Evolutionary conservation across 2,888 invertebrate genomes (phyloP), one percentile per base, ranked within the genome.

Genomic region (Monopis laevigella): DNA sequence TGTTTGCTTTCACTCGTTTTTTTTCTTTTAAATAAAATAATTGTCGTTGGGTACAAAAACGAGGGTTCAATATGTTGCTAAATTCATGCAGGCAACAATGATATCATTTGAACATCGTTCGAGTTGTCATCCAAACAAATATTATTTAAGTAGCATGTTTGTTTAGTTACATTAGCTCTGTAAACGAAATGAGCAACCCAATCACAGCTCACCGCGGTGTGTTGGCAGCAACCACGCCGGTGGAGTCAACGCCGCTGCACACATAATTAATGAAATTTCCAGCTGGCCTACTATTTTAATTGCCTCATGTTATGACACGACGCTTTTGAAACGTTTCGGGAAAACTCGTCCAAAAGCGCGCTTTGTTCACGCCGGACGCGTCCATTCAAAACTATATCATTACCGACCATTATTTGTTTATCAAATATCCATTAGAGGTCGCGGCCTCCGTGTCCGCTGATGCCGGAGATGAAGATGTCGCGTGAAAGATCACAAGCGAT

Each of bases 231-330:
- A 66, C 69, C 36, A 67, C 63, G 60, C 61, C 56, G 52, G 58
- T 65, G 65, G 70, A 67, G 62, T 69, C 67, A 64, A 53, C 65
- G 59, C 60, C 55, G 56, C 59, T 56, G 54, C 51, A 63, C 66
- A 65, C 66, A 65, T 77, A 77, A 80, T 77, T 75, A 78, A 75
- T 67, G 65, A 71, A 69, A 73, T 74, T 74, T 75, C 73, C 72
- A 75, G 62, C 58, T 75, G 77, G 72, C 71, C 73, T 73, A 74
- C 71, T 61, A 74, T 73, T 78, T 74, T 78, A 80, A 78, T 78
- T 80, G 73, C 62, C 52, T 59, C 46, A 55, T 68, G 73, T 78
- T 77, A 69, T 74, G 73, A 74, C 73, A 74, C 58, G 56, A 60
- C 58, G 64, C 63, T 72, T 74, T 75, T 72, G 73, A 72, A 75